A percentile compares a stretch with the other conserved stretches of the same genome.
Evolutionary conservation across 1,140 invertebrate genomes (phyloP).

Genomic region (Glossosoma conforme): DNA sequence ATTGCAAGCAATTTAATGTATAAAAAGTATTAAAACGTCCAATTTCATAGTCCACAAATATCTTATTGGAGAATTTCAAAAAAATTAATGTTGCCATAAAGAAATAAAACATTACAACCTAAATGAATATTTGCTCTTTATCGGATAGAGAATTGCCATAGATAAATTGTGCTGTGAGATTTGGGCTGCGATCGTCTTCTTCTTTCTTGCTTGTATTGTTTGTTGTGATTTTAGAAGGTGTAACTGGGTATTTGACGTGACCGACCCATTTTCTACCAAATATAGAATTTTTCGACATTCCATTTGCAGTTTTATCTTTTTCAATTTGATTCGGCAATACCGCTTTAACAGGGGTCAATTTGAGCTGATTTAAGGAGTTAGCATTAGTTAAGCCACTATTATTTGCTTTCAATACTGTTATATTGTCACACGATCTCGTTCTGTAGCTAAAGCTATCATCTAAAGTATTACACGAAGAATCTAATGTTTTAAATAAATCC

Average conservation of each 20-base stretch:
- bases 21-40: conserved; percentile 5
- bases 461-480: conserved; percentile 40
- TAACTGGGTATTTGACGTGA: conserved; percentile 56
- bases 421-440: conserved; percentile 32
- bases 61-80: conserved; percentile 1
- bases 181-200: conserved; percentile 35
- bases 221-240: conserved; percentile 47
- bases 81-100: not conserved
- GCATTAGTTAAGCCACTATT: conserved; percentile 12
- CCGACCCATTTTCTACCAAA: conserved; percentile 53
- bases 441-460: conserved; percentile 39
- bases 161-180: conserved; percentile 42
- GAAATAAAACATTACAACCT: conserved; percentile 19
- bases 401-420: conserved; percentile 27
- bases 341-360: conserved; percentile 25
- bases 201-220: conserved; percentile 19
- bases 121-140: conserved; percentile 52
- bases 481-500: conserved; percentile 41
- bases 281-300: conserved; percentile 49
- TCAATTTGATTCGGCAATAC: conserved; percentile 8
- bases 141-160: conserved; percentile 47
- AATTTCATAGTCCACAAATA: conserved; percentile 1
- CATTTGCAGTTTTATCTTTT: conserved; percentile 1
- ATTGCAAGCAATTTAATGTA: conserved; percentile 21
- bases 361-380: conserved; percentile 18